Conservation (phyloP, 1,140 invertebrate species). For the Octopus sinensis region DNA sequence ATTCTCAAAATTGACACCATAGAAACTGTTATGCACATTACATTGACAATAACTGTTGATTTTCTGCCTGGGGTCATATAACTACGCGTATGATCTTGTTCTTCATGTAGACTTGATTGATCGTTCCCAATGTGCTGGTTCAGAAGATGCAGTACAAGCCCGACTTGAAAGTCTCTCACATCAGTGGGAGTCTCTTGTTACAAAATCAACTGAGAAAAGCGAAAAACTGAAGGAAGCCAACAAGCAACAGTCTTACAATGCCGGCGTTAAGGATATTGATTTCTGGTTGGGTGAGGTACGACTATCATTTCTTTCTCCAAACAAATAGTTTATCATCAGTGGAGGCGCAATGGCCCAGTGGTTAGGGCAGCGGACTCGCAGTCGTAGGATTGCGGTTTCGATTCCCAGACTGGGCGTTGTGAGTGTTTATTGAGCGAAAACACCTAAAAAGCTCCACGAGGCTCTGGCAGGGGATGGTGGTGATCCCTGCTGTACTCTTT, state of each 20-base stretch:
- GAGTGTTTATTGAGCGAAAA: too few relatives aligned
- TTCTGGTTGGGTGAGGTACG: slow-evolving; percentile 97
- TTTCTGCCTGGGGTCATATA: too few relatives aligned
- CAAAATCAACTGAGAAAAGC: slow-evolving; percentile 96
- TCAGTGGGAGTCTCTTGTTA: slow-evolving; percentile 97
- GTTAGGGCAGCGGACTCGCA: too few relatives aligned
- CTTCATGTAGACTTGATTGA: slow-evolving; percentile 51
- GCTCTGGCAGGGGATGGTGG: too few relatives aligned
- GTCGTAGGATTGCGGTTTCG: too few relatives aligned
- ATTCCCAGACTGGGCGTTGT: too few relatives aligned
- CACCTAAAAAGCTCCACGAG: too few relatives aligned
- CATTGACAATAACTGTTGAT: too few relatives aligned
- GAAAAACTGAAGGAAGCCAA: slow-evolving; percentile 98
- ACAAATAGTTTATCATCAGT: background rate
- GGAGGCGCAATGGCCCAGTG: too few relatives aligned
- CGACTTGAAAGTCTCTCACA: slow-evolving; percentile 91
- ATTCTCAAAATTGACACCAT: too few relatives aligned
- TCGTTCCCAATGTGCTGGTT: slow-evolving; percentile 59
- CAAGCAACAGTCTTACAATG: slow-evolving; percentile 97
- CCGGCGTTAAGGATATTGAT: slow-evolving; percentile 98
- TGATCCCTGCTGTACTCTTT: too few relatives aligned
- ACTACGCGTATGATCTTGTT: background rate
- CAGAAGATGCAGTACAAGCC: slow-evolving; percentile 61
- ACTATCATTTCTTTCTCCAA: background rate
- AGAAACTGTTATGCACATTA: too few relatives aligned